Evolutionary conservation across 2,113 vertebrate genomes (phyloP), one percentile per base, ranked within the genome.

Genomic region (Cathartes aura): DNA sequence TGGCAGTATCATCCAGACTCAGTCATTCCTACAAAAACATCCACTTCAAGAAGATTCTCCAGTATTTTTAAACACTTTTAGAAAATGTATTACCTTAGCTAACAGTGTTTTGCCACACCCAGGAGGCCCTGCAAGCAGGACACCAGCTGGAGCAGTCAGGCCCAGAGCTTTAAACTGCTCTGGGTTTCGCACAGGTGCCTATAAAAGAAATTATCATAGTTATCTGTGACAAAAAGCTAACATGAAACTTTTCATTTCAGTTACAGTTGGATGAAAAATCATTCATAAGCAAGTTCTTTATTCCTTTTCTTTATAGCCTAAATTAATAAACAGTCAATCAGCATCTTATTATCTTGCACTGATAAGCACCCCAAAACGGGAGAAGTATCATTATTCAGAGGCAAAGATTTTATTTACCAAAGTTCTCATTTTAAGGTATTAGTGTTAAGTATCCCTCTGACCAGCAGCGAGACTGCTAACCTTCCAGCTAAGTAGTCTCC

Each of bases 71-170:
- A 70, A 26, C 9, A 11, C 5, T 8, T 89, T 90, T 30, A 84
- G 52, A 66, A 84, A 88, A 90, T 3, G 8, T 15, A 27, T 90
- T 98, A 99, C 99, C 99, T 99, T 99, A 22, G 99, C 99, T 45
- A 99, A 96, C 10, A 99, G 98, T 1, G 99, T 99, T 94, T 99
- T 99, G 45, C 99, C 99, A 96, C 99, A 99, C 12, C 99, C 99
- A 45, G 99, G 99, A 75, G 99, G 99, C 50, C 99, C 99, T 42
- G 99, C 99, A 72, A 99, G 98, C 71, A 99, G 98, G 19, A 99
- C 98, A 15, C 99, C 99, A n/a, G 99, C 99, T 9, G 99, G 99
- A 87, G 99, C 98, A 48, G 95, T 98, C 64, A 99, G 98, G 11
- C 99, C 99, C 58, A 99, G 98, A 52, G 99, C 98, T 93, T 79